These are phyloP conservation scores for Panthera uncia DNA, from an alignment of 2,113 vertebrate genomes.

Conservation along the genomic window DNA sequence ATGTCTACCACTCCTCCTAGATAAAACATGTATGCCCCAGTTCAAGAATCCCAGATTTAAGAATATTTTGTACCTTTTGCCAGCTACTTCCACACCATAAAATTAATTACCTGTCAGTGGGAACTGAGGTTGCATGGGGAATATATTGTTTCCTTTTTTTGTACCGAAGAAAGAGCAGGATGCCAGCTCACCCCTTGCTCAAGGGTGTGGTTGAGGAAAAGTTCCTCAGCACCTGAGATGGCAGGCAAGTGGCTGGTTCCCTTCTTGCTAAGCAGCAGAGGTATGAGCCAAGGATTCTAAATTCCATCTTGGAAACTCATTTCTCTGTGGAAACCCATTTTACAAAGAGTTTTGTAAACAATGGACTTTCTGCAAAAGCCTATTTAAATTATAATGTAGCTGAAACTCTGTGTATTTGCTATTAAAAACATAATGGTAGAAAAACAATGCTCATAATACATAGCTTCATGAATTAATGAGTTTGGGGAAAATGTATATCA, in stretches of 20 bases:
- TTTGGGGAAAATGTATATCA: background rate
- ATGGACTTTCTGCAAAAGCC: background rate
- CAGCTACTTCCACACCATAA: background rate
- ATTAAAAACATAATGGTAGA: conserved; percentile 9
- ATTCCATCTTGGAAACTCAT: conserved; percentile 57
- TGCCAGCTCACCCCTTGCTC: background rate
- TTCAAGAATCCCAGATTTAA: conserved; percentile 4
- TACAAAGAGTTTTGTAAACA: conserved; percentile 47
- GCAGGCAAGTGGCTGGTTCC: background rate
- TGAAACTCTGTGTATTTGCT: conserved; percentile 35
- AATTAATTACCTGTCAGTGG: background rate
- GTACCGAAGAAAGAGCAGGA: background rate
- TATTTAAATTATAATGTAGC: background rate
- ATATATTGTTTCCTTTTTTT: background rate
- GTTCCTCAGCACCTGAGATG: background rate
- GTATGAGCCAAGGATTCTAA: conserved; percentile 38
- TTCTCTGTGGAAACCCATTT: conserved; percentile 64
- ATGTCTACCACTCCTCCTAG: background rate
- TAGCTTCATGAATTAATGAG: conserved; percentile 12
- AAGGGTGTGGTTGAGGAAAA: background rate
- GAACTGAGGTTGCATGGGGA: background rate
- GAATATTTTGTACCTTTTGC: conserved; percentile 25
- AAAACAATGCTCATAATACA: conserved; percentile 4
- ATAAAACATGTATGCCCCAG: background rate
- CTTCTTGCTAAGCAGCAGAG: conserved; percentile 36